Evolutionary conservation across 1,140 invertebrate species (phyloP).

Genomic region (Probaryconus sp.): DNA sequence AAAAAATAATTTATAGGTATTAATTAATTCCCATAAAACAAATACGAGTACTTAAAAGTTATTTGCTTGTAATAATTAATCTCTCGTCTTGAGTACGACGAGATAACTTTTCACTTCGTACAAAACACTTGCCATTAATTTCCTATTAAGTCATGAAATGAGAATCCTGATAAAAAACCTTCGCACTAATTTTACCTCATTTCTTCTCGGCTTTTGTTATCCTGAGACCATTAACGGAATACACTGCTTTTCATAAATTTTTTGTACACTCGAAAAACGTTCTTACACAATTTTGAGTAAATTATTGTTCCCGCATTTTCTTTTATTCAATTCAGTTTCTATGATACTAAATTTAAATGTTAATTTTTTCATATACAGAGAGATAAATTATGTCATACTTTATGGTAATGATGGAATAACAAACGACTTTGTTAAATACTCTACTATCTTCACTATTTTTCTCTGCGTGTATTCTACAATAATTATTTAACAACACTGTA

Average conservation of each 20-base stretch:
- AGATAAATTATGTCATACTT: too few relatives aligned
- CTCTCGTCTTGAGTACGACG: constrained; percentile 19
- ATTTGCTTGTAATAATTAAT: constrained; percentile 44
- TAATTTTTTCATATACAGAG: too few relatives aligned
- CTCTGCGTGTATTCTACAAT: too few relatives aligned
- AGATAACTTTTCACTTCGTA: constrained; percentile 46
- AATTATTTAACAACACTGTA: too few relatives aligned
- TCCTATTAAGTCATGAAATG: constrained; percentile 52
- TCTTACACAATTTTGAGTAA: constrained; percentile 27
- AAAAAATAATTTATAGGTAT: neutral
- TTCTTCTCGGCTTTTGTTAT: constrained; percentile 43
- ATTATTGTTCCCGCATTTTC: too few relatives aligned
- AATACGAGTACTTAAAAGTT: constrained; percentile 34
- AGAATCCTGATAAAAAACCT: constrained; percentile 48
- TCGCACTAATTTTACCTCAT: constrained; percentile 42
- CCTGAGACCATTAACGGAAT: constrained; percentile 33
- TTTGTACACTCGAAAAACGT: constrained; percentile 18
- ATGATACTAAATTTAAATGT: too few relatives aligned
- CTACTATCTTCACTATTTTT: too few relatives aligned
- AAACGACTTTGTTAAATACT: too few relatives aligned
- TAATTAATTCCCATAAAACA: constrained; percentile 6
- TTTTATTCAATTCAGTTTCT: too few relatives aligned
- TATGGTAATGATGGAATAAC: too few relatives aligned
- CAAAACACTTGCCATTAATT: constrained; percentile 54
- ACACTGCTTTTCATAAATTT: constrained; percentile 41